A percentile compares a stretch with the other conserved stretches of the same genome.
These are phyloP conservation scores for Anoplolepis gracilipes DNA, from an alignment of 1,140 invertebrate genomes.

Conservation along the genomic window DNA sequence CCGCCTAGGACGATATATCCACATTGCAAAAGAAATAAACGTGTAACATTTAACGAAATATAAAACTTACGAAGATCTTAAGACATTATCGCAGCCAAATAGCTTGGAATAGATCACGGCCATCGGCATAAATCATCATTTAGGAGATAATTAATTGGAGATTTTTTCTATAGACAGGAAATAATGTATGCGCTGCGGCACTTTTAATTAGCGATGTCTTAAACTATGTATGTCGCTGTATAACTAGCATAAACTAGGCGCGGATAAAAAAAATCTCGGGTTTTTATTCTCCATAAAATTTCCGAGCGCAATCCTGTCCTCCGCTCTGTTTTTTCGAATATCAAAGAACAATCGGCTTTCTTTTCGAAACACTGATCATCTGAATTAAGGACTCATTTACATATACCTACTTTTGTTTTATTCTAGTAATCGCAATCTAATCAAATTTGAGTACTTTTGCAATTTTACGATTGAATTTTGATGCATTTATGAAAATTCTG, in stretches of 20 bases:
- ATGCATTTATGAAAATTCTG: constrained; percentile 10
- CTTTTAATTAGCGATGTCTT: constrained; percentile 34
- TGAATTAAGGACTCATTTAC: neutral
- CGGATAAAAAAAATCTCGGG: constrained; percentile 7
- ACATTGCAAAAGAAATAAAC: neutral
- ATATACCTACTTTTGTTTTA: constrained; percentile 30
- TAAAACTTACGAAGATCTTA: constrained; percentile 33
- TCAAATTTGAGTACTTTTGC: neutral
- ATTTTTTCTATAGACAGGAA: constrained; percentile 14
- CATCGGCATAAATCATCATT: constrained; percentile 1
- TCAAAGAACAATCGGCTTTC: neutral
- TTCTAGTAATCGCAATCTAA: neutral
- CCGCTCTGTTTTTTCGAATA: neutral
- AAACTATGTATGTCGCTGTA: constrained; percentile 17
- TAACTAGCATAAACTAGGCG: constrained; percentile 29
- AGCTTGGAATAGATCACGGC: constrained; percentile 34
- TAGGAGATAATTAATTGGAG: constrained; percentile 32
- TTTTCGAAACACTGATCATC: neutral
- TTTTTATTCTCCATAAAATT: neutral
- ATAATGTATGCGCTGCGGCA: neutral
- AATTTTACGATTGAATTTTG: constrained; percentile 21
- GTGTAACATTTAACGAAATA: constrained; percentile 42
- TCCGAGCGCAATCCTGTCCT: neutral
- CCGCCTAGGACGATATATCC: constrained; percentile 13
- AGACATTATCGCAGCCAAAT: constrained; percentile 30